Evolutionary conservation across 1,140 invertebrate genomes (phyloP).

Genomic region (Orius insidiosus): DNA sequence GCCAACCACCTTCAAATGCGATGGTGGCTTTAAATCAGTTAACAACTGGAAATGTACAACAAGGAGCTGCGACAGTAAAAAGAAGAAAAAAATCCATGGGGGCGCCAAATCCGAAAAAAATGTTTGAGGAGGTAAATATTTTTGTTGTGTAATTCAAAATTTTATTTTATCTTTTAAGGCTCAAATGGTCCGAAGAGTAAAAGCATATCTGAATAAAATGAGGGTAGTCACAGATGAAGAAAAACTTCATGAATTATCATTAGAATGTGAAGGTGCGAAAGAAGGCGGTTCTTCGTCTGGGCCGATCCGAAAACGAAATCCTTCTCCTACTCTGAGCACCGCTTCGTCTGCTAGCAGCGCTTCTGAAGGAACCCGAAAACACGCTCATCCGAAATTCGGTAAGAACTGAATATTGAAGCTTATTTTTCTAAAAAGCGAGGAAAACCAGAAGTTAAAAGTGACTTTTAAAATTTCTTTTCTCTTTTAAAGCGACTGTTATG

Average conservation of each 20-base stretch:
- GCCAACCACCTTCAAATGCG: constrained; percentile 68
- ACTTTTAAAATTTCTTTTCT: background rate
- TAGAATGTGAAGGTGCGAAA: constrained; percentile 69
- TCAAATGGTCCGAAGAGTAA: constrained; percentile 90
- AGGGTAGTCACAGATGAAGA: constrained; percentile 85
- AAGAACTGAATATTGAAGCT: constrained; percentile 19
- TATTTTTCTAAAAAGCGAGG: background rate
- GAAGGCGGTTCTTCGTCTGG: constrained; percentile 35
- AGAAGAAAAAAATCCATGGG: constrained; percentile 83
- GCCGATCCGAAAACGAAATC: constrained; percentile 49
- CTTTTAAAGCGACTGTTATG: background rate
- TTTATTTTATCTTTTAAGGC: too few relatives aligned
- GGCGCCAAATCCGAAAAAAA: constrained; percentile 88
- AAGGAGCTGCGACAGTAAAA: constrained; percentile 51
- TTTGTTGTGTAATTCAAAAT: too few relatives aligned
- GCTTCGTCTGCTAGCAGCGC: constrained; percentile 77
- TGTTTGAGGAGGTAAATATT: constrained; percentile 90
- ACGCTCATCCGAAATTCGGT: constrained; percentile 45
- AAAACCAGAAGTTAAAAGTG: background rate
- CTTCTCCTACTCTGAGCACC: constrained; percentile 74
- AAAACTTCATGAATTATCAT: constrained; percentile 67
- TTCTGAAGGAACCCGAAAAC: constrained; percentile 51
- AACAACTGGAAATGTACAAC: constrained; percentile 35
- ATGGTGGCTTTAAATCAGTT: constrained; percentile 80
- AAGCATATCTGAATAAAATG: constrained; percentile 85